phyloP scores from a whole-genome alignment of 2,888 invertebrate genomes.

The Aporophyla nigra region DNA sequence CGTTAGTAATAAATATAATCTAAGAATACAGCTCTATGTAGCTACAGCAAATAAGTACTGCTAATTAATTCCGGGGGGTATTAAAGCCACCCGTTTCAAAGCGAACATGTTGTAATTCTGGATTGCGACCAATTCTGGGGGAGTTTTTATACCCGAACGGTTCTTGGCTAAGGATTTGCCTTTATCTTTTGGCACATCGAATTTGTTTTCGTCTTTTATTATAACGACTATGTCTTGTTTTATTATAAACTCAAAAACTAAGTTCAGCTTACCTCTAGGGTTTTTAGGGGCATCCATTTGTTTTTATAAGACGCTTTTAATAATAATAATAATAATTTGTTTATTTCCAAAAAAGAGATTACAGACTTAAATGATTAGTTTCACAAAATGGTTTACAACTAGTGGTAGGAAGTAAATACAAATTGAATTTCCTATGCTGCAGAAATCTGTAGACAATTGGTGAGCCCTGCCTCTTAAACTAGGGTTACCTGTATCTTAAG shows the following conservation, averaged over 20 bases:
- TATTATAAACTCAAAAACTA: not conserved
- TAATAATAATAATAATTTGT: too few species aligned
- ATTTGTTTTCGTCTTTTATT: not conserved
- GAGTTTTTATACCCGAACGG: constrained; percentile 20
- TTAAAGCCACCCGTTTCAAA: constrained; percentile 46
- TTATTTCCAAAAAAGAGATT: too few species aligned
- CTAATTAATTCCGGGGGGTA: constrained; percentile 30
- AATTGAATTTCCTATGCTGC: too few species aligned
- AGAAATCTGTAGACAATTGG: too few species aligned
- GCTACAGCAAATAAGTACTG: constrained; percentile 6
- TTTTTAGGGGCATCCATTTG: not conserved
- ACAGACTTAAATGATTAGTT: too few species aligned
- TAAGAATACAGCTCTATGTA: not conserved
- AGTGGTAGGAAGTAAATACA: too few species aligned
- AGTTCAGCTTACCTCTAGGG: not conserved
- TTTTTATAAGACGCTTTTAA: too few species aligned
- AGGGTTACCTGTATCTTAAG: too few species aligned
- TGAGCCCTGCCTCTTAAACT: too few species aligned
- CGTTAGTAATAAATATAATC: not conserved
- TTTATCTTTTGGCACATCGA: constrained; percentile 42
- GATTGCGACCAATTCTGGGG: constrained; percentile 36
- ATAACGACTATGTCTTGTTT: not conserved
- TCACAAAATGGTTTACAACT: too few species aligned
- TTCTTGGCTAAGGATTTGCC: constrained; percentile 34
- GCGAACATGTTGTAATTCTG: constrained; percentile 29